Evolutionary conservation across 2,797 vertebrate genomes (phyloP), one percentile per base, ranked within the genome.

Genomic region (Hippocampus kuda): DNA sequence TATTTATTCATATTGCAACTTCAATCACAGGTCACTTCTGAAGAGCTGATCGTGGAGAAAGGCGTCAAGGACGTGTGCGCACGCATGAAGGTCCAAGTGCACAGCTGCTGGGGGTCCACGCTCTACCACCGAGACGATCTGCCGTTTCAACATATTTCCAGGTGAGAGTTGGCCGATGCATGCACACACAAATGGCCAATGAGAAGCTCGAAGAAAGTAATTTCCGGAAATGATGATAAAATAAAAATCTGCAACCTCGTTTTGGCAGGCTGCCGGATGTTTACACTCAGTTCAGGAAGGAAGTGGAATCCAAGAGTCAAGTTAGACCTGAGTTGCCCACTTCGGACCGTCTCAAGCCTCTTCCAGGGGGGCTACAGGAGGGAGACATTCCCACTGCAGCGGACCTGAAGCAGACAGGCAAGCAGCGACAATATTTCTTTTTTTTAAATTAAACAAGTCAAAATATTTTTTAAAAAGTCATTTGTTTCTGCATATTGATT

Each of bases 221-320:
- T 51, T 51, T 18, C 48, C 48, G 18, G 18, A 51, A 51, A 6
- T 16, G 18, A 38, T 8, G 34, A 38, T 8, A 7, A 38, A 38
- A 38, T 38, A 38, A 38, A 38, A 60, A 26, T 60, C 6, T 18
- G 6, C 59, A 22, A 18, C 30, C 34, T 6, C 34, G 34, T 38
- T 48, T 46, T 48, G 42, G n/a, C 70, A 94, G 93, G 79, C 78
- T 95, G 75, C 93, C 93, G 0, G 91, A 94, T 72, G 89, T 93
- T 56, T 95, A 89, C 84, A 94, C 93, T 24, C 88, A 91, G 76
- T 95, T 95, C 87, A 88, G 92, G 79, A 93, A 90, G 80, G 89
- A 70, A 0, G 89, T 91, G 74, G 92, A 94, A 75, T 80, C 75
- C 0, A 81, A 88, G 82, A 81, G 67, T 15, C 86, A 75, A 61